A percentile compares a stretch with the other conserved stretches of the same genome.
phyloP scores from a whole-genome alignment of 2,888 invertebrate species.

The Chydorus sphaericus region DNA sequence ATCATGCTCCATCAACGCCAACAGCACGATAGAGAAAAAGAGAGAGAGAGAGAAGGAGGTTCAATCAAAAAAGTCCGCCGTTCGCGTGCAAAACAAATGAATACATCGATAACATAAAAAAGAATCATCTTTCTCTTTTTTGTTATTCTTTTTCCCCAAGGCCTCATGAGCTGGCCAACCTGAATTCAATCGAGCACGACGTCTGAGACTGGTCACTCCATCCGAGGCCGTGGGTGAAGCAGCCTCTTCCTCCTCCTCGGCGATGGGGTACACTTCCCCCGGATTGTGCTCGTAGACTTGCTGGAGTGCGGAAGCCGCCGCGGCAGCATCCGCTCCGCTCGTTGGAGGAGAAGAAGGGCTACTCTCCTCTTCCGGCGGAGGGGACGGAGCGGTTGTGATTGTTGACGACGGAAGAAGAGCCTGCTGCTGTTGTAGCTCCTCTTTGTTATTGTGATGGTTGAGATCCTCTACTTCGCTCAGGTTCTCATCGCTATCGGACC shows the following conservation, averaged over 20 bases:
- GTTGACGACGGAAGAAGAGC: constrained; percentile 6
- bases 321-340: neutral
- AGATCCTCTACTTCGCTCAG: constrained; percentile 21
- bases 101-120: no score
- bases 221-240: constrained; percentile 32
- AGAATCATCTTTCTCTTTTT: no score
- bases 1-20: no score
- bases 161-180: neutral
- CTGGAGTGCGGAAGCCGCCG: constrained; percentile 15
- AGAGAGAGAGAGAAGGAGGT: no score
- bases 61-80: no score
- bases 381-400: constrained; percentile 18
- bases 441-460: constrained; percentile 17
- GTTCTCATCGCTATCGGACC: constrained; percentile 18
- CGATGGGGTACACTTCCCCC: constrained; percentile 37
- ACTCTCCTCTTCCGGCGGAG: neutral
- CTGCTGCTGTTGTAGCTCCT: no score
- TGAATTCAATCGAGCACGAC: constrained; percentile 11
- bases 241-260: constrained; percentile 35
- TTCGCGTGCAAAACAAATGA: no score
- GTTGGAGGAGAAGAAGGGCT: neutral
- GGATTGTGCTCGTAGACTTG: constrained; percentile 30
- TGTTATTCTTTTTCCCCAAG: no score
- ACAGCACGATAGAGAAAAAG: no score
- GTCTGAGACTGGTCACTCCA: constrained; percentile 29